Conservation (phyloP, 1,140 invertebrate genomes). For the Pollicipes pollicipes region DNA sequence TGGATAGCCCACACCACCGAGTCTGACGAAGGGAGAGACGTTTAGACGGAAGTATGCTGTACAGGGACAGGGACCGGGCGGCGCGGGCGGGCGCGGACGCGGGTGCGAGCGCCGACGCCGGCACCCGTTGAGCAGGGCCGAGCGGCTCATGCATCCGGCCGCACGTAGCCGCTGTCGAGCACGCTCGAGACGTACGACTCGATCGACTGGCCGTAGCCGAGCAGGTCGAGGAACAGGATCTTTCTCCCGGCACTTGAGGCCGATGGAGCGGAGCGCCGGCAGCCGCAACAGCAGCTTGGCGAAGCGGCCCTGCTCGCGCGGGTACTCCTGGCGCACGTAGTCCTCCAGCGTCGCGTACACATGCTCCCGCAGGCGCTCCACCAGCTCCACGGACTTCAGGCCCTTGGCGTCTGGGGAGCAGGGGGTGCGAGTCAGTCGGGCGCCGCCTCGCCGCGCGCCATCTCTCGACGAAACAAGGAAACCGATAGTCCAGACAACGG, state of each 20-base stretch:
- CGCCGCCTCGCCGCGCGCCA: too few species aligned
- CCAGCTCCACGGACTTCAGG: slow-evolving; percentile 56
- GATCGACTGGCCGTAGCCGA: slow-evolving; percentile 28
- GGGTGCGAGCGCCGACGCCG: too few species aligned
- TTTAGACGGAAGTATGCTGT: not conserved
- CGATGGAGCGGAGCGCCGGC: slow-evolving; percentile 85
- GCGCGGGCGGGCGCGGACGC: too few species aligned
- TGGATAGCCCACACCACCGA: not conserved
- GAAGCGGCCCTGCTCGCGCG: slow-evolving; percentile 81
- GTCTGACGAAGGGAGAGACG: not conserved
- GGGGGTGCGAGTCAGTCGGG: too few species aligned
- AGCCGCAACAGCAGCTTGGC: slow-evolving; percentile 80
- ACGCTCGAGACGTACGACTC: not conserved
- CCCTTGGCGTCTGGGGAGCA: slow-evolving; percentile 60
- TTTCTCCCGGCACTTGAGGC: slow-evolving; percentile 88
- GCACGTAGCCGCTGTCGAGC: slow-evolving; percentile 1
- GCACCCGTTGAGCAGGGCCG: too few species aligned
- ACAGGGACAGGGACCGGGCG: not conserved
- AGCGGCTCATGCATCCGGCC: not conserved
- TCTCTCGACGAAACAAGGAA: too few species aligned
- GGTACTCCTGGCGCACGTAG: slow-evolving; percentile 68
- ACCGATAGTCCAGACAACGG: too few species aligned
- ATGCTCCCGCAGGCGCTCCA: slow-evolving; percentile 78
- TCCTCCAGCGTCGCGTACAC: slow-evolving; percentile 87
- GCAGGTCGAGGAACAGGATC: slow-evolving; percentile 83